These are phyloP conservation scores for Hemithea aestivaria DNA, from an alignment of 2,888 invertebrate genomes.

Conservation along the genomic window DNA sequence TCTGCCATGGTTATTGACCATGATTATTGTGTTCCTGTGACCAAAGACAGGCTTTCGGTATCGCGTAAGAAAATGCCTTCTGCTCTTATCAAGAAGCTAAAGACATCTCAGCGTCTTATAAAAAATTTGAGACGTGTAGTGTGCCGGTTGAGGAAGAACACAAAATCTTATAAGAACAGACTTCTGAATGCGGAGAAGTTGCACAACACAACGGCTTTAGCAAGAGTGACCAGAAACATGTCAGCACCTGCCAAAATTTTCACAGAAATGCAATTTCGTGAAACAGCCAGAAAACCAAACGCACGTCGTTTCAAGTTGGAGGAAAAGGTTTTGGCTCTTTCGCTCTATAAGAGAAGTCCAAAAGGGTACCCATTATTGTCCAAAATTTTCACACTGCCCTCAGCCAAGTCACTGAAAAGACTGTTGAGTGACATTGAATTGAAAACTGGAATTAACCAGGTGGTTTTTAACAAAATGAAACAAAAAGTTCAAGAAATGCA, in stretches of 20 bases:
- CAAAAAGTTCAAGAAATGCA: constrained; percentile 12
- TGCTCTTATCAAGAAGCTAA: no score
- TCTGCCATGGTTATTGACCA: no score
- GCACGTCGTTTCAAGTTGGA: constrained; percentile 10
- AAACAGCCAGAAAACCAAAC: constrained; percentile 2
- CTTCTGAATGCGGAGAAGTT: no score
- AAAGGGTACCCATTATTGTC: constrained; percentile 12
- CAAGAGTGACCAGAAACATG: constrained; percentile 3
- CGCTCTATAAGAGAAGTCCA: constrained; percentile 13
- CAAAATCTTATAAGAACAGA: no score
- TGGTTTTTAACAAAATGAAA: constrained; percentile 23
- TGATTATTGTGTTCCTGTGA: no score
- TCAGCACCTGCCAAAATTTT: constrained; percentile 10
- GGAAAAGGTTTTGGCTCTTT: constrained; percentile 13
- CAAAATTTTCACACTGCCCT: constrained; percentile 12
- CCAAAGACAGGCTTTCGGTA: no score
- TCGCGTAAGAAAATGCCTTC: no score
- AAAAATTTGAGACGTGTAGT: no score
- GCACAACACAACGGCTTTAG: neutral
- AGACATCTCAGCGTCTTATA: no score
- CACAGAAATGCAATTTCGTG: neutral
- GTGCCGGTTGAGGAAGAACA: no score
- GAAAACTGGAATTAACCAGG: constrained; percentile 17
- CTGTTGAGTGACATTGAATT: constrained; percentile 21
- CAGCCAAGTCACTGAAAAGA: constrained; percentile 16